phyloP scores from a whole-genome alignment of 2,113 vertebrate species.

The Panthera leo region DNA sequence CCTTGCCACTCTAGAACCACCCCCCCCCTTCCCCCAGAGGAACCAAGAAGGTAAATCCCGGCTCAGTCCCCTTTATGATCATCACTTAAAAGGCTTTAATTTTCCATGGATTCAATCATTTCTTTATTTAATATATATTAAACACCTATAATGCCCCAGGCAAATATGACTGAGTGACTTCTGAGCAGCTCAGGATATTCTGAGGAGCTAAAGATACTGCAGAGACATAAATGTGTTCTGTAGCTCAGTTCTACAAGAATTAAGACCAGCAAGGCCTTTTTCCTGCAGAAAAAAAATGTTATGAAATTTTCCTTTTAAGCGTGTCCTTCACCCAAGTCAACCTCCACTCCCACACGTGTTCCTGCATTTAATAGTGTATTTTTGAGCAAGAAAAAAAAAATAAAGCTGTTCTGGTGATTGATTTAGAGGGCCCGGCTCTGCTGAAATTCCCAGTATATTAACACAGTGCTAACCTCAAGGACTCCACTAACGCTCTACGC shows the following conservation, averaged over 20 bases:
- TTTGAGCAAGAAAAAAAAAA: constrained; percentile 56
- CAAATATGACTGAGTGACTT: not conserved
- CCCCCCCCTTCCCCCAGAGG: not conserved
- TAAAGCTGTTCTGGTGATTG: constrained; percentile 58
- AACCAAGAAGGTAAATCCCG: not conserved
- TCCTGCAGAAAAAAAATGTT: constrained; percentile 52
- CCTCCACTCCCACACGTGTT: constrained; percentile 52
- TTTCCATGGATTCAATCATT: not conserved
- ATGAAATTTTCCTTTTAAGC: constrained; percentile 56
- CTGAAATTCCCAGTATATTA: constrained; percentile 57
- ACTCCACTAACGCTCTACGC: not conserved
- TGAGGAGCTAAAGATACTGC: not conserved
- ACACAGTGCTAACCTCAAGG: constrained; percentile 53
- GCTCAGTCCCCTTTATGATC: not conserved
- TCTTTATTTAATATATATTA: not conserved
- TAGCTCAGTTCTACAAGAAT: not conserved
- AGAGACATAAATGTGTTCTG: constrained; percentile 13
- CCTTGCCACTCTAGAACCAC: not conserved
- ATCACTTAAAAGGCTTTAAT: not conserved
- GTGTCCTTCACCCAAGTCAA: constrained; percentile 67
- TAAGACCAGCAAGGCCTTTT: constrained; percentile 19
- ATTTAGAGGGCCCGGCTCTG: constrained; percentile 47
- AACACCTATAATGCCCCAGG: not conserved
- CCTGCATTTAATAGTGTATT: constrained; percentile 60
- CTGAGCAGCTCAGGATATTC: not conserved